Evolutionary conservation across 1,140 invertebrate genomes (phyloP), one percentile per base, ranked within the genome.

Genomic region (Brachionus angularis): DNA sequence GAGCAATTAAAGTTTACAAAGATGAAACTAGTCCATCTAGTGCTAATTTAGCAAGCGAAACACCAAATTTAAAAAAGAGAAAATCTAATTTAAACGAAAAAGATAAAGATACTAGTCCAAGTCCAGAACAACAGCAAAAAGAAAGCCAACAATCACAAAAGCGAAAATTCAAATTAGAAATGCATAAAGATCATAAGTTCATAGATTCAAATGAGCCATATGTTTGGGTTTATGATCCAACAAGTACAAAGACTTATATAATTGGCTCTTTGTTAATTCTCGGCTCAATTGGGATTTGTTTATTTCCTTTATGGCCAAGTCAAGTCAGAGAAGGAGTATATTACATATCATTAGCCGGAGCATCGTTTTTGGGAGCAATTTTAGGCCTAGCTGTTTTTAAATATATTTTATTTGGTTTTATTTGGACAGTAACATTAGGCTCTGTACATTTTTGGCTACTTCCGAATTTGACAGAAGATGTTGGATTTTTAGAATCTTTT

Each of bases 211-310:
- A 97, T 83, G 78, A 78, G 62, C 73, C 58, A 2, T 99, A 97
- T 83, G 95, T 98, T 14, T 98, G 96, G 96, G 89, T 98, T 70
- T 99, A 96, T 83, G 95, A 98, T 81, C 95, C 95, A 3, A 93
- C 96, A 76, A 93, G 94, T 8, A 86, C 93, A 72, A 91, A 93
- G 83, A 96, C 96, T 78, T 98, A 94, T 88, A 84, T 97, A 73
- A 90, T 94, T 77, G 96, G 96, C 52, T 85, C 89, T 25, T 83
- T 94, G 0, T 84, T 98, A 72, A 80, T 83, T 84, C 75, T 97
- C 55, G 94, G 90, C 39, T 90, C 91, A 49, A 93, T 97, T 76
- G 89, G 87, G n/a, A 87, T 98, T 31, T 98, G 96, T 83, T 85
- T 98, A 73, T 98, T 98, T 82, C 96, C 96, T 14, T 80, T 99